These are phyloP conservation scores for Labeo calbasu DNA, from an alignment of 2,797 vertebrate genomes.

Conservation along the genomic window DNA sequence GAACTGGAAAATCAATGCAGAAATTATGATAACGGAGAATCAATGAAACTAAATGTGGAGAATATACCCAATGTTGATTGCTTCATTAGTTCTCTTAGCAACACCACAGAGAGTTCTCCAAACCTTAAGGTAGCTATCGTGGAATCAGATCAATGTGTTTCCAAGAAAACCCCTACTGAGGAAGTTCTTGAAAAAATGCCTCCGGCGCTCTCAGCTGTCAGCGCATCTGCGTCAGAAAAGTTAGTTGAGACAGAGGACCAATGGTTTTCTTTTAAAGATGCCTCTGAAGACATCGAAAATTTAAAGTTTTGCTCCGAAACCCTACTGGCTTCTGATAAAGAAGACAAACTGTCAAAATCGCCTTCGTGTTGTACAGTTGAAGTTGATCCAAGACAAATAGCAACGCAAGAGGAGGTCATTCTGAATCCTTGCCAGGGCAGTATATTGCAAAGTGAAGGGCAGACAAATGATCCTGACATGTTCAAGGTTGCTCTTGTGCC, in stretches of 20 bases:
- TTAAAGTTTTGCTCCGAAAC: neutral
- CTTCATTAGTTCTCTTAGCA: neutral
- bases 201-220: neutral
- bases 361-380: neutral
- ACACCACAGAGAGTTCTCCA: neutral
- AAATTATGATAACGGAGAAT: neutral
- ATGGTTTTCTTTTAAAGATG: neutral
- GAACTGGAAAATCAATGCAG: neutral
- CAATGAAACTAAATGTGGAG: neutral
- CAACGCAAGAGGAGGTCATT: neutral
- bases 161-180: conserved; percentile 3
- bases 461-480: conserved; percentile 16
- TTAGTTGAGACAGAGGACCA: neutral
- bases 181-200: neutral
- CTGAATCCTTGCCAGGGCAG: neutral
- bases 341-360: neutral
- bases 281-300: neutral
- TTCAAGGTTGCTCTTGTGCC: neutral
- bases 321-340: neutral
- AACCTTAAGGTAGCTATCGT: neutral
- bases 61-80: neutral
- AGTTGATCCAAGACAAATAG: conserved; percentile 6
- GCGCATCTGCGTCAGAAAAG: neutral
- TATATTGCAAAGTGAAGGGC: conserved; percentile 1
- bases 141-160: conserved; percentile 16